Evolutionary conservation across 2,113 vertebrate species (phyloP), one percentile per base, ranked within the genome.

Genomic region (Chaetodon trifascialis): DNA sequence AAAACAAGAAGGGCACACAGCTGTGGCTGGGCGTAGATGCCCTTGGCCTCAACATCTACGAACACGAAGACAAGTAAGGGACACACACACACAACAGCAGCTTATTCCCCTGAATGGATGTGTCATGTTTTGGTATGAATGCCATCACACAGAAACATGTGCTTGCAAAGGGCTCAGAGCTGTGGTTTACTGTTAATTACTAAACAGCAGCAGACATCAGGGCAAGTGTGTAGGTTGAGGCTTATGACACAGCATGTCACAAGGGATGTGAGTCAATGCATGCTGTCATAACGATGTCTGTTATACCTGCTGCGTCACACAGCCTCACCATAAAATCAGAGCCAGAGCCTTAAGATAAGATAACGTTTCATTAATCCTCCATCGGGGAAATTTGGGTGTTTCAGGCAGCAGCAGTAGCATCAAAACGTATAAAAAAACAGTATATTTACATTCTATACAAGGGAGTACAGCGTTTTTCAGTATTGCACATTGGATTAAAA

Each of bases 1-100:
- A 99, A 91, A 99, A 99, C 94, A 99, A 99, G 93, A 99, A 99
- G 89, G 97, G 98, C 87, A 99, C 98, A 25, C 97, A 99, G 89
- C 94, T 99, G 64, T 99, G 98, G 98, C 95, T 99, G 77, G 98
- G 98, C 5, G 98, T 99, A 72, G 98, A 99, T 74, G 97, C 98
- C 58, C 95, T 99, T 73, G 98, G 98, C 59, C 96, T 99, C 85
- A 99, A 99, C 95, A 99, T 99, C 93, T 99, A 99, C 79, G 98
- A 99, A 70, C 97, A 98, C 0, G 97, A 97, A 83, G 98, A 99
- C 95, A 99, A 99, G 98, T 99, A 95, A 96, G 96, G 46, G n/a
- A 38, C 95, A 11, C 44, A 14, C 67, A n/a, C 30, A 30, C 30
- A 30, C 30, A 19, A 72, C 25, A 42, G 36, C 14, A 23, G 2